These are phyloP conservation scores for Acromyrmex charruanus DNA, from an alignment of 1,140 invertebrate genomes.

Conservation along the genomic window DNA sequence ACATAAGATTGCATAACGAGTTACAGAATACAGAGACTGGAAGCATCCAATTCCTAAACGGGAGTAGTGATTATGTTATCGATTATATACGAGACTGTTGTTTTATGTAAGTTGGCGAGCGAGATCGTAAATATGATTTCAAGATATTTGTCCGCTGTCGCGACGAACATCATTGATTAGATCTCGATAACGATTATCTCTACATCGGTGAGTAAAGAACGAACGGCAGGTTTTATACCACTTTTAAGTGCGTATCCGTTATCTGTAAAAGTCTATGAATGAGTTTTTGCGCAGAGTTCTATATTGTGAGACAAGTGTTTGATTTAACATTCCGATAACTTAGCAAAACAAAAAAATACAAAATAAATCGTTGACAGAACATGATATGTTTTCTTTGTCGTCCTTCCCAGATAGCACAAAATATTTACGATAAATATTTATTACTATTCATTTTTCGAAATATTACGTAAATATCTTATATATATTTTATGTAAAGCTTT, in stretches of 20 bases:
- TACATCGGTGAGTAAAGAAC: constrained; percentile 24
- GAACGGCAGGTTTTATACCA: constrained; percentile 40
- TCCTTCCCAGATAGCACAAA: no score
- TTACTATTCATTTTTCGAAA: no score
- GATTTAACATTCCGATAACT: constrained; percentile 71
- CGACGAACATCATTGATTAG: background rate
- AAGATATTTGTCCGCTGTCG: background rate
- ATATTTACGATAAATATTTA: no score
- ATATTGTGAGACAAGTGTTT: constrained; percentile 61
- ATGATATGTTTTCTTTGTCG: background rate
- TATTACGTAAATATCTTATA: no score
- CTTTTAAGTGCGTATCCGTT: constrained; percentile 45
- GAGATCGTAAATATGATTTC: constrained; percentile 25
- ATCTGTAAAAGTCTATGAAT: constrained; percentile 47
- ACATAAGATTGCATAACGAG: no score
- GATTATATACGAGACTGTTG: constrained; percentile 55
- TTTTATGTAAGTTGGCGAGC: constrained; percentile 43
- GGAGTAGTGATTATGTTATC: constrained; percentile 41
- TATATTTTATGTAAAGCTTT: no score
- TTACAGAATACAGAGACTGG: no score
- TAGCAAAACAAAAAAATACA: constrained; percentile 43
- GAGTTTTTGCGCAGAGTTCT: constrained; percentile 58
- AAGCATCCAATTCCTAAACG: constrained; percentile 27
- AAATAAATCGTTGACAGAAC: constrained; percentile 74
- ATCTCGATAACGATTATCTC: constrained; percentile 45